Conservation (phyloP, 2,113 vertebrate genomes). For the Ageneiosus marmoratus region DNA sequence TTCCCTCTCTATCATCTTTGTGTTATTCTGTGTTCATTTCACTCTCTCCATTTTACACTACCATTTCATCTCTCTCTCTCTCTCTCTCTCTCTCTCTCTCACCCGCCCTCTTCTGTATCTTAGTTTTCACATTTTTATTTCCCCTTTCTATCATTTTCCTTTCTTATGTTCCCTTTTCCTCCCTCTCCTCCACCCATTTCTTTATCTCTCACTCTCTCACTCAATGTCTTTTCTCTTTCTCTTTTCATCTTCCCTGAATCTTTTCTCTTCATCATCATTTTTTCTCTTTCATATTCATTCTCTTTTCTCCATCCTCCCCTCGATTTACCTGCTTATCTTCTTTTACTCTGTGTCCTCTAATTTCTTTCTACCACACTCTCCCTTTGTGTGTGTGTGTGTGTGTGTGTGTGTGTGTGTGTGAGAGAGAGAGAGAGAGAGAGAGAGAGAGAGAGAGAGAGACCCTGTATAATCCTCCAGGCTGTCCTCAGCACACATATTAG, state of each 20-base stretch:
- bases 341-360: background rate
- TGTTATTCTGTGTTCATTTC: too few relatives aligned
- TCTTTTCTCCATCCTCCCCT: background rate
- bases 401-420: background rate
- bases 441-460: background rate
- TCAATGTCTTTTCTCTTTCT: background rate
- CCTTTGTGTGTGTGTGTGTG: background rate
- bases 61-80: too few relatives aligned
- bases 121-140: background rate
- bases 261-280: background rate
- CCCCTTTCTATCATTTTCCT: too few relatives aligned
- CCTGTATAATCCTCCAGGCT: constrained; percentile 33
- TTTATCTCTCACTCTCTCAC: background rate
- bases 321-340: background rate
- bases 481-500: constrained; percentile 28
- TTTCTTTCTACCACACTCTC: background rate
- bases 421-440: background rate
- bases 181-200: background rate
- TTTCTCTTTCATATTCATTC: background rate
- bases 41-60: too few relatives aligned
- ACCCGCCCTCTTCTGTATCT: too few relatives aligned
- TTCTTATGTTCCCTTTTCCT: background rate
- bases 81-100: background rate
- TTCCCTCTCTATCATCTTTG: too few relatives aligned
- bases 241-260: background rate